Base-by-base conservation (phyloP, 92 coral and sea anemone species). In the Pocillopora meandrina region DNA sequence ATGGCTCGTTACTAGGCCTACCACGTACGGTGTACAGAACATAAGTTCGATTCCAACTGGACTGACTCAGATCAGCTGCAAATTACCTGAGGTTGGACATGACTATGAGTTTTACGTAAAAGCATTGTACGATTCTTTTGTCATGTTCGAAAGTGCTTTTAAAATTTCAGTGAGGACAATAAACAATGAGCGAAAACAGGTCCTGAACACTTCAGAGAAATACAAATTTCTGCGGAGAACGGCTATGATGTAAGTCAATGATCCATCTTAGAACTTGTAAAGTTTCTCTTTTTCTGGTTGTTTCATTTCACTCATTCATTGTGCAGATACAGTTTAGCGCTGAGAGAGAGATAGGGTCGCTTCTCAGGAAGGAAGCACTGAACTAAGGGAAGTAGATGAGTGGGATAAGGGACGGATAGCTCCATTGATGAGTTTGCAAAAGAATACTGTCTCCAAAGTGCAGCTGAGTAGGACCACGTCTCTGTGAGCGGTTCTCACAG, bases 31-130 rank as follows among this genome's bases (percentile, higher is more conserved):
- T 14, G 21, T 88, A 36, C 78, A 78, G 49, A 20, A 74, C 31
- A 58, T 75, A 59, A 85, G 67, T 11, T 56, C 56, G 34, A 16
- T 84, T 68, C 94, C 94, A 1, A 12, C 89, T 16, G 94, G 94
- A 10, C 42, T 91, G 5, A 42, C 81, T 13, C 76, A 68, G 81
- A 72, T 88, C 34, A 77, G 73, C 31, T 17, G 33, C 6, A 73
- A 72, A 68, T 62, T 71, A 34, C 80, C 74, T 10, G 86, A 73
- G 72, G 47, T 83, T 0, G 57, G 73, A 6, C 86, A 74, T 26
- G 79, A 73, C 42, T 62, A 17, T 12, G 65, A 74, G 34, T 63
- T 61, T 63, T 83, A 83, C 52, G 19, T 31, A 33, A 83, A 83
- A 17, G 86, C 61, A 5, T 56, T 83, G 74, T 73, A 56, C 16